Percentiles rank a stretch among this genome's conserved stretches.
Conservation (phyloP, 2,888 invertebrate species). For the Lasioglossum calceatum region DNA sequence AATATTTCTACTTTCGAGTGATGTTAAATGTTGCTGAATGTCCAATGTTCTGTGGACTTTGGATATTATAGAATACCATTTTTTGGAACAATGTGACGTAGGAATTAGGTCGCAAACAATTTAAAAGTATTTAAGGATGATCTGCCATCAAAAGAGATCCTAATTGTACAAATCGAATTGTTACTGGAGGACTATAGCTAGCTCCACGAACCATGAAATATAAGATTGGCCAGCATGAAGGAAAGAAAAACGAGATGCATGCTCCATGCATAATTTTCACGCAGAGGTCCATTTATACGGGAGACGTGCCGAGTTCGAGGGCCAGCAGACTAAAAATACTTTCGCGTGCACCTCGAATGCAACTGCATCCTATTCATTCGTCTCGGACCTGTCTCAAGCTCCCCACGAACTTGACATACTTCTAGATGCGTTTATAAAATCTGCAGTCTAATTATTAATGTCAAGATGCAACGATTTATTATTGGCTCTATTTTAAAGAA, state of each 20-base stretch:
- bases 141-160: background rate
- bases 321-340: background rate
- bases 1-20: background rate
- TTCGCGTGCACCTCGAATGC: background rate
- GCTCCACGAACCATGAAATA: background rate
- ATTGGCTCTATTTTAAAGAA: background rate
- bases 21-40: background rate
- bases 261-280: background rate
- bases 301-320: background rate
- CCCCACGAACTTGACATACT: background rate
- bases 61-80: background rate
- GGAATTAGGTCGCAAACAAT: background rate
- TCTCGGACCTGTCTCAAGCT: background rate
- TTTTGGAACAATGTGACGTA: background rate
- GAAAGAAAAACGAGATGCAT: background rate
- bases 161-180: background rate
- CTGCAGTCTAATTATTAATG: background rate
- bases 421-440: background rate
- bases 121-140: background rate
- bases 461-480: background rate
- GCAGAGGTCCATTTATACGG: background rate
- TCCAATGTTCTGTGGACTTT: background rate
- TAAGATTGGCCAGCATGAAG: background rate
- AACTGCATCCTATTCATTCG: background rate
- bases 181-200: background rate